Conservation (phyloP, 2,888 invertebrate genomes). For the Nemurella pictetii region DNA sequence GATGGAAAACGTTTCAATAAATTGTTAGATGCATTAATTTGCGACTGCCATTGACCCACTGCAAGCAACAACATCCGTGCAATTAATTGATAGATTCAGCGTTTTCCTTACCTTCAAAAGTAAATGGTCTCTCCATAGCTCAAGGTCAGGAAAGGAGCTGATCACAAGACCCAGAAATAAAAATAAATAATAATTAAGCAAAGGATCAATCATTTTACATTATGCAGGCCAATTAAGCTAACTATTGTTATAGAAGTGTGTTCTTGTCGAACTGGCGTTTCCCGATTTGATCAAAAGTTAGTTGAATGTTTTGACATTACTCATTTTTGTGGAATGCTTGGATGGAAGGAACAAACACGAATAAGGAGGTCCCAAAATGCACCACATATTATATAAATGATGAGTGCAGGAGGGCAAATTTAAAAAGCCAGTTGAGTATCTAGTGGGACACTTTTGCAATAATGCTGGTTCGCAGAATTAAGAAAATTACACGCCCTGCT, state of each 20-base stretch:
- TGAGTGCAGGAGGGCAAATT: constrained; percentile 15
- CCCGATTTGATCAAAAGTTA: not conserved
- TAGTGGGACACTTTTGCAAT: not conserved
- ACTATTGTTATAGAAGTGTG: constrained; percentile 2
- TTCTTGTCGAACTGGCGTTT: not conserved
- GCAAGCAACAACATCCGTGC: constrained; percentile 12
- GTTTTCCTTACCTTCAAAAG: constrained; percentile 54
- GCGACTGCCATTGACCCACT: not conserved
- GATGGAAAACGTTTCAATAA: not conserved
- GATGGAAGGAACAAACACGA: not conserved
- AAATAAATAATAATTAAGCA: constrained; percentile 51
- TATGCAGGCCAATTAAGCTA: constrained; percentile 27
- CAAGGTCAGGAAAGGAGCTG: constrained; percentile 56
- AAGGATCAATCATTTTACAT: constrained; percentile 36
- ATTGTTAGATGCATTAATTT: not conserved
- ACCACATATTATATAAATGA: not conserved
- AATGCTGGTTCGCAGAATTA: not conserved
- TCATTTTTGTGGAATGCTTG: not conserved
- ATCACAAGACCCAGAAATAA: constrained; percentile 55
- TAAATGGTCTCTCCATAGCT: constrained; percentile 56
- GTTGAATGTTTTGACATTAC: not conserved
- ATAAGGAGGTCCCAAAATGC: not conserved
- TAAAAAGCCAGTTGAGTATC: not conserved
- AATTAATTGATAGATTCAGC: constrained; percentile 20
- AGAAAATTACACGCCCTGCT: not conserved